Evolutionary conservation across 2,113 vertebrate species (phyloP).

Genomic region (Dicerorhinus sumatrensis): DNA sequence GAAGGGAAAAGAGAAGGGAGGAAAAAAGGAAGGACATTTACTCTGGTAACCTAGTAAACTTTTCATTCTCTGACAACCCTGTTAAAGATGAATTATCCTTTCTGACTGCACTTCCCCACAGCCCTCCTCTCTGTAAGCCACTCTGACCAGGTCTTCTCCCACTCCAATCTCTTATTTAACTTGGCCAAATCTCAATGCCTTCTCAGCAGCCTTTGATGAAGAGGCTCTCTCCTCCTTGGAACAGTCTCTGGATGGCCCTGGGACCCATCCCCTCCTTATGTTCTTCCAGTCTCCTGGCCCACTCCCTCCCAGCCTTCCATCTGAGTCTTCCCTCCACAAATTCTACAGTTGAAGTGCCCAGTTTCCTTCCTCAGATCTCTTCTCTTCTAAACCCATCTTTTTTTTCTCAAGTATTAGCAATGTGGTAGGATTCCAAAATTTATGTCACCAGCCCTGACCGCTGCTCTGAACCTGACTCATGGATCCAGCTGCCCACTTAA

Average conservation of each 20-base stretch:
- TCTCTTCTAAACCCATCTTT: neutral
- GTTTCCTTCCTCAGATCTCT: neutral
- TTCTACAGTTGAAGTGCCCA: neutral
- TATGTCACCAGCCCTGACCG: neutral
- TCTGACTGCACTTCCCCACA: neutral
- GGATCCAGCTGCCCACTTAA: neutral
- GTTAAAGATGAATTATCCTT: neutral
- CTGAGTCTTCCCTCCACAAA: accelerated
- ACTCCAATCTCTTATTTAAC: neutral
- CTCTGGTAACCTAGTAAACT: no score
- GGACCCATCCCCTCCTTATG: accelerated
- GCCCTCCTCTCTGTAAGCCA: neutral
- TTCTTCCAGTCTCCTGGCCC: accelerated
- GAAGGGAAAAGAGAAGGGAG: neutral
- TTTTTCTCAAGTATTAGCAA: neutral
- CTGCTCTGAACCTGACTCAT: neutral
- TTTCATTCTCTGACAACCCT: neutral
- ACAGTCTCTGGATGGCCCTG: neutral
- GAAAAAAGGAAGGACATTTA: neutral
- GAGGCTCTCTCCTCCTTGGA: no score
- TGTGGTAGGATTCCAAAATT: neutral
- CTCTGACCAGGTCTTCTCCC: neutral
- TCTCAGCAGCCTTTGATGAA: neutral
- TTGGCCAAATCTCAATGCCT: neutral
- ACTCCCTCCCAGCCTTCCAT: no score